phyloP scores from a whole-genome alignment of 2,113 vertebrate genomes.

The Pelecanoides urinatrix region DNA sequence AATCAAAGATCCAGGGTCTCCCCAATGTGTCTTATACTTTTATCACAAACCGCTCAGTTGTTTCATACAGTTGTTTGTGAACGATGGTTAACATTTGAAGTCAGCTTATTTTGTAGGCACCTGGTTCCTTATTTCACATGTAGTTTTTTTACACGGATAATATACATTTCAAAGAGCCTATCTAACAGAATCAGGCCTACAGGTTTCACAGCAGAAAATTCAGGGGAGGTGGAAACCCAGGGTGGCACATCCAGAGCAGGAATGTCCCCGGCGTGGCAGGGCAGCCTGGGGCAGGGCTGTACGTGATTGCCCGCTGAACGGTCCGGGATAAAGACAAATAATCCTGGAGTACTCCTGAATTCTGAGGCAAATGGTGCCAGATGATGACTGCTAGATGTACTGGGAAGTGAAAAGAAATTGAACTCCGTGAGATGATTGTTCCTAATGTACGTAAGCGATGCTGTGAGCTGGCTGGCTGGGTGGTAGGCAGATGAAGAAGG shows the following conservation, averaged over 20 bases:
- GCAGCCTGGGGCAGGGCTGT: background rate
- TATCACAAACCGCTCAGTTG: background rate
- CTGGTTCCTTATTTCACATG: background rate
- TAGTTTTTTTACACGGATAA: background rate
- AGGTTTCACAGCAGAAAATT: background rate
- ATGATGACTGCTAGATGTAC: background rate
- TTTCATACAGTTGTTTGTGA: background rate
- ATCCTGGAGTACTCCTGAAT: background rate
- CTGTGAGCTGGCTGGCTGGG: background rate
- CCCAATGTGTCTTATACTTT: background rate
- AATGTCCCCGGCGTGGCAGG: background rate
- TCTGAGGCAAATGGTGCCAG: background rate
- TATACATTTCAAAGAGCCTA: background rate
- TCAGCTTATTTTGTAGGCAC: background rate
- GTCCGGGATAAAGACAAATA: constrained; percentile 5
- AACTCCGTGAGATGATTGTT: background rate
- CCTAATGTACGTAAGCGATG: background rate
- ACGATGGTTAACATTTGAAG: background rate
- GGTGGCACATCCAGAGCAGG: background rate
- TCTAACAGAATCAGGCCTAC: background rate
- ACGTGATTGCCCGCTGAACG: background rate
- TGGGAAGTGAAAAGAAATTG: background rate
- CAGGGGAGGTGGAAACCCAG: background rate
- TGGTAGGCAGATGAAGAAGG: constrained; percentile 45
- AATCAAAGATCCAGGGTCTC: background rate